phyloP scores from a whole-genome alignment of 2,113 vertebrate genomes.

The Emydura subglobosa region DNA sequence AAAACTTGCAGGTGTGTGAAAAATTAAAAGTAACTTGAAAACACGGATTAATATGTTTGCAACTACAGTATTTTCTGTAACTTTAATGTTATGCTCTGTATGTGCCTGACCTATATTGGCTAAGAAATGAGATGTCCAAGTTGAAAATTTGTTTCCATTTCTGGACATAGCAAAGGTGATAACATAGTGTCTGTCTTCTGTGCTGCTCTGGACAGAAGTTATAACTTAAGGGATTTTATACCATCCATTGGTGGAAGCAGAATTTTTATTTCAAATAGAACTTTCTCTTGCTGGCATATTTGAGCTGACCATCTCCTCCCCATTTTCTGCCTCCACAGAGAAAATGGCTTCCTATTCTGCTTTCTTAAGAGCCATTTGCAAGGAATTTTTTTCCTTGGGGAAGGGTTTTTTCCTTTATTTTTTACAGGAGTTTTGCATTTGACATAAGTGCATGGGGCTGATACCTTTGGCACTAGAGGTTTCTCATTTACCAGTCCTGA shows the following conservation, averaged over 20 bases:
- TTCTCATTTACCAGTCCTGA: conserved; percentile 14
- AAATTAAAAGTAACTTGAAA: neutral
- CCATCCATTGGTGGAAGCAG: conserved; percentile 7
- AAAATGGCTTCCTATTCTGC: conserved; percentile 17
- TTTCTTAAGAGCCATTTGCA: conserved; percentile 9
- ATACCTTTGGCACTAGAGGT: neutral
- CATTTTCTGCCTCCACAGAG: neutral
- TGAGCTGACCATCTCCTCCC: conserved; percentile 14
- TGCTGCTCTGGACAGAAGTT: conserved; percentile 23
- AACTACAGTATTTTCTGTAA: neutral
- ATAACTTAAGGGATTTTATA: neutral
- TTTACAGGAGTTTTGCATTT: conserved; percentile 48
- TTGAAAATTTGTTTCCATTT: neutral
- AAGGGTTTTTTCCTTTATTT: conserved; percentile 16
- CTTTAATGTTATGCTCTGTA: neutral
- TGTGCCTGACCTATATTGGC: neutral
- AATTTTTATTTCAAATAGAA: conserved; percentile 47
- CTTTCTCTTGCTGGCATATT: conserved; percentile 23
- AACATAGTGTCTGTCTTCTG: neutral
- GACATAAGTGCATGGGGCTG: conserved; percentile 20
- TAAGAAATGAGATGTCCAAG: neutral
- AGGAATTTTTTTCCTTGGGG: neutral
- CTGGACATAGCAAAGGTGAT: neutral
- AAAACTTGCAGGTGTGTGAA: conserved; percentile 93
- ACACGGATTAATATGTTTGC: neutral